Conservation (phyloP, 2,113 vertebrate genomes). For the Gymnogyps californianus region DNA sequence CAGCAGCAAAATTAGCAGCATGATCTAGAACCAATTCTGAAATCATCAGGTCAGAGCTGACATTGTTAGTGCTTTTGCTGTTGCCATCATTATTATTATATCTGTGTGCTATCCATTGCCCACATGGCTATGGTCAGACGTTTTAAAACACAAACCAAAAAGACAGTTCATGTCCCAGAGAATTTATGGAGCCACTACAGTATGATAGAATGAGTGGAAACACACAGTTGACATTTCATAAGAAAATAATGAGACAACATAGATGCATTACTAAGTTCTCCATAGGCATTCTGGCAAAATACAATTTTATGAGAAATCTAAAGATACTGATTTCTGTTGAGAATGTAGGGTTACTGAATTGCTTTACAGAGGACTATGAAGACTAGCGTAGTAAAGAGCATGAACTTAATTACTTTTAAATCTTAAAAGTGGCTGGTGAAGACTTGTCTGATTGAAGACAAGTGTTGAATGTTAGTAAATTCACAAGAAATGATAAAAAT, state of each 20-base stretch:
- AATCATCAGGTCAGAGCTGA: background rate
- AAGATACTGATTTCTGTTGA: background rate
- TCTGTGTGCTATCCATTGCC: background rate
- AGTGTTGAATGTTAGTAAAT: background rate
- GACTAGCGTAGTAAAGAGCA: background rate
- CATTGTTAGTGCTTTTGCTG: background rate
- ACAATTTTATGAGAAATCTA: background rate
- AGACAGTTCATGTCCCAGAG: background rate
- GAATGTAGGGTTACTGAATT: background rate
- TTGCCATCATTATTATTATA: background rate
- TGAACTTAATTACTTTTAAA: background rate
- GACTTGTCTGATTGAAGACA: background rate
- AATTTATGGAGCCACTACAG: background rate
- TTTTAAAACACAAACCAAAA: background rate
- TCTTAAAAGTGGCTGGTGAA: background rate
- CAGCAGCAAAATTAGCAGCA: background rate
- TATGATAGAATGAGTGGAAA: background rate
- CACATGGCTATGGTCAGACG: background rate
- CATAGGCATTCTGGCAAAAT: background rate
- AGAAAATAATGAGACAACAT: background rate
- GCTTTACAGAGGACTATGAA: background rate
- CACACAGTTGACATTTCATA: background rate
- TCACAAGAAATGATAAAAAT: background rate
- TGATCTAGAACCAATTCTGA: background rate
- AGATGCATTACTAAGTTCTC: background rate